Evolutionary conservation across 2,888 invertebrate genomes (phyloP), one percentile per base, ranked within the genome.

Genomic region (Desoria tigrina): DNA sequence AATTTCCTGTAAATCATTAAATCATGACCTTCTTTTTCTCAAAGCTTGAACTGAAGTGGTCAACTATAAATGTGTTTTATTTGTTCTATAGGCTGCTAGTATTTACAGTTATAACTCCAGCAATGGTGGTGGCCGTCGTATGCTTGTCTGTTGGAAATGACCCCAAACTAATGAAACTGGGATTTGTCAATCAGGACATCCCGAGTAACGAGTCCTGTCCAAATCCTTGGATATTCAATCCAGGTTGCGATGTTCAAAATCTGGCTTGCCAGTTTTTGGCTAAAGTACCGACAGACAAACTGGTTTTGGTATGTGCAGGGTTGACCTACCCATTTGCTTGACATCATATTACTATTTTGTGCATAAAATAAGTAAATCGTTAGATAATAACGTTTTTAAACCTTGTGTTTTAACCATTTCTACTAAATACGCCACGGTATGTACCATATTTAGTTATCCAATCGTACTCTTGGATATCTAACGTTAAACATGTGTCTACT

Each of bases 81-180:
- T n/a, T 49, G 9, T 49, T 9, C 18, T 49, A 21, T 18, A 68
- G 67, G 37, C 62, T 73, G 21, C 28, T 71, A 7, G 56, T 73
- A 9, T 71, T 70, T 39, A 63, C 71, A 14, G 28, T 73, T n/a
- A 60, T 65, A 51, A 61, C 65, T 1, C 73, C 73, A 1, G 63
- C 70, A 7, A 14, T 53, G 1, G 63, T 65, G 64, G 65, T 73
- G 1, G n/a, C 65, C 2, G 42, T 68, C 28, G 68, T 71, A 50
- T 73, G 73, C 42, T 51, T 65, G 28, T 65, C 70, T 24, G 57
- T 71, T 45, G 71, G 73, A 24, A 66, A 62, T 37, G 68, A 68
- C 24, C 73, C 73, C 14, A 66, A 63, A 32, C 65, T 57, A 4
- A 49, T 73, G 54, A 58, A 54, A 21, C 54, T 73, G 14, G 73